Evolutionary conservation across 1,140 invertebrate species (phyloP).

Genomic region (Globodera ellingtonae): DNA sequence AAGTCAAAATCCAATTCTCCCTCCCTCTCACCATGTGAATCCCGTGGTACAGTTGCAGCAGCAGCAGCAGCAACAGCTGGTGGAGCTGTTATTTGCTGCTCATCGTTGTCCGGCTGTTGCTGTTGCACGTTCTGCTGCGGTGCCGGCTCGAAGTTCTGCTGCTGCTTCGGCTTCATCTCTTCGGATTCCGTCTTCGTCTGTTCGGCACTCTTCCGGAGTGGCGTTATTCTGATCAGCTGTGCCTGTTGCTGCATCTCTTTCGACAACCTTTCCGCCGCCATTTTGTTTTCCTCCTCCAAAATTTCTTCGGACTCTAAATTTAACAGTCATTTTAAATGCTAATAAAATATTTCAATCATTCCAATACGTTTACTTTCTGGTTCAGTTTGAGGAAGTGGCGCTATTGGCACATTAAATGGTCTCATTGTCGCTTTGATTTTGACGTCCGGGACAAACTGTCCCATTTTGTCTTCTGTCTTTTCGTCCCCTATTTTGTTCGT

Average conservation of each 20-base stretch:
- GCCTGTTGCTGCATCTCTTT: constrained; percentile 6
- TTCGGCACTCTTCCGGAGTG: background rate
- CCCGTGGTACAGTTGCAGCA: background rate
- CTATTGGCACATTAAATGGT: background rate
- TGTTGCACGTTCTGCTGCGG: constrained; percentile 23
- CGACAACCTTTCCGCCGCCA: background rate
- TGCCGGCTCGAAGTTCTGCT: constrained; percentile 20
- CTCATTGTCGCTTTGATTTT: background rate
- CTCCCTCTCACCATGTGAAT: background rate
- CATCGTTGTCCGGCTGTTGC: too few species aligned
- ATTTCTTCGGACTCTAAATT: background rate
- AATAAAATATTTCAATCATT: background rate
- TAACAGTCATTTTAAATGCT: background rate
- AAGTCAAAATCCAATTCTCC: background rate
- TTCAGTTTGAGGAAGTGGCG: background rate
- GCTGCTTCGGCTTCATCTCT: constrained; percentile 26
- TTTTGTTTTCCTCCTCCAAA: background rate
- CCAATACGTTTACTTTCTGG: background rate
- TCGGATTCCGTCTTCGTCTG: background rate
- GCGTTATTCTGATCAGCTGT: constrained; percentile 11
- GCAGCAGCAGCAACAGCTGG: too few species aligned
- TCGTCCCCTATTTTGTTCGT: background rate
- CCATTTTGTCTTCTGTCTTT: background rate
- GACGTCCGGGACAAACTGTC: background rate
- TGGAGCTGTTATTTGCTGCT: too few species aligned